A percentile compares a stretch with the other conserved stretches of the same genome.
These are phyloP conservation scores for Caenorhabditis parvicauda DNA, from an alignment of 2,888 invertebrate species.

Conservation along the genomic window DNA sequence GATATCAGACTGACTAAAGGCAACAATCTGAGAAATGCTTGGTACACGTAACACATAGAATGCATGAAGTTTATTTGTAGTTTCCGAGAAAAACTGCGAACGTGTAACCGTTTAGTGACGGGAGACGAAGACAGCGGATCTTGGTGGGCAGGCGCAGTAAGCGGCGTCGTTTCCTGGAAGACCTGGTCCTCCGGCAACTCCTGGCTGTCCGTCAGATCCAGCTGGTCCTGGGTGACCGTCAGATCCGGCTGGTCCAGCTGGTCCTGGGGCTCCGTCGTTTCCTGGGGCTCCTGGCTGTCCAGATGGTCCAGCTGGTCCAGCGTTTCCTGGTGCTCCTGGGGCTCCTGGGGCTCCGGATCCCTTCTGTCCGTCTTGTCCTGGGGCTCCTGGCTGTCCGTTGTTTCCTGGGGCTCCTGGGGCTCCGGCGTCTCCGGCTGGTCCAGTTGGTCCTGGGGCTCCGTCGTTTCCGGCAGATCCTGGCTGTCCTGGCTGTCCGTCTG, in stretches of 20 bases:
- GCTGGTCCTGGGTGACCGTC: constrained; percentile 32
- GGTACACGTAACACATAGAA: too few relatives aligned
- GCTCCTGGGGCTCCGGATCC: constrained; percentile 38
- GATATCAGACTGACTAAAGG: too few relatives aligned
- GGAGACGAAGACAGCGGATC: constrained; percentile 32
- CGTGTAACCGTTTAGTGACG: constrained; percentile 5
- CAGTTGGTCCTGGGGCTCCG: constrained; percentile 42
- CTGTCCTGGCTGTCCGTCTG: constrained; percentile 48
- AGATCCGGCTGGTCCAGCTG: constrained; percentile 39
- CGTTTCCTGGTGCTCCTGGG: constrained; percentile 41
- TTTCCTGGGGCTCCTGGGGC: constrained; percentile 44
- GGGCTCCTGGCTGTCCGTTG: constrained; percentile 38
- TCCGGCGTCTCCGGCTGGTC: constrained; percentile 49
- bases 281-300: constrained; percentile 33
- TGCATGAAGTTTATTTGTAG: neutral
- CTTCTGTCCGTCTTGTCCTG: constrained; percentile 46
- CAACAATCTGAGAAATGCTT: too few relatives aligned
- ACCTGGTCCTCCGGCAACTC: constrained; percentile 38
- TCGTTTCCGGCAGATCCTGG: constrained; percentile 44
- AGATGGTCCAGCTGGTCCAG: constrained; percentile 35
- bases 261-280: constrained; percentile 34
- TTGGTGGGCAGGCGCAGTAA: constrained; percentile 45
- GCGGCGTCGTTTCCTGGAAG: constrained; percentile 45
- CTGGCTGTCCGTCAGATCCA: constrained; percentile 37
- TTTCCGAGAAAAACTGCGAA: neutral